phyloP scores from a whole-genome alignment of 2,113 vertebrate genomes.

The Sardina pilchardus region DNA sequence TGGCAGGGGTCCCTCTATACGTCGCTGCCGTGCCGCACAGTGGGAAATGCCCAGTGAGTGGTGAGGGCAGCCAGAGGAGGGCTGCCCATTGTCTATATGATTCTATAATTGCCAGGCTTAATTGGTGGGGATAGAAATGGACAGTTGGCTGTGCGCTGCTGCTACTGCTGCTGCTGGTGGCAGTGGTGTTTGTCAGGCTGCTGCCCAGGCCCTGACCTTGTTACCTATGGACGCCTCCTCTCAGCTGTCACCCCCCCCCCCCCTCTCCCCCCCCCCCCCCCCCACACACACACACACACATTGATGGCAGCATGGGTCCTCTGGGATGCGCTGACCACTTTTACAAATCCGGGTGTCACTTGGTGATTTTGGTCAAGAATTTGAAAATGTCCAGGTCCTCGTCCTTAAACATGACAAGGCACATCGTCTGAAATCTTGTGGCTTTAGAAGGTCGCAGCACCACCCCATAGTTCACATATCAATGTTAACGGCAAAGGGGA shows the following conservation, averaged over 20 bases:
- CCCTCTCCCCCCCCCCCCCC: slow-evolving; percentile 15
- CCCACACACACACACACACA: background rate
- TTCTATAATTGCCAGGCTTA: slow-evolving; percentile 59
- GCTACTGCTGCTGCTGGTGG: background rate
- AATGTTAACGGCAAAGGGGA: background rate
- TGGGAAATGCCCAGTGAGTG: slow-evolving; percentile 48
- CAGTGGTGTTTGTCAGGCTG: slow-evolving; percentile 29
- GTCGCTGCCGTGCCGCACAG: slow-evolving; percentile 50
- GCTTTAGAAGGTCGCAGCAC: background rate
- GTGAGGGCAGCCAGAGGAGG: slow-evolving; percentile 24
- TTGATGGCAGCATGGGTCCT: background rate
- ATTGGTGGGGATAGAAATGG: slow-evolving; percentile 35
- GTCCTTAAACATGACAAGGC: background rate
- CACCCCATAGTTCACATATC: background rate
- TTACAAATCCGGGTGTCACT: background rate
- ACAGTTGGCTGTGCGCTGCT: slow-evolving; percentile 5
- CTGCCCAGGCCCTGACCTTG: slow-evolving; percentile 25
- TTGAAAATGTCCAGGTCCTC: background rate
- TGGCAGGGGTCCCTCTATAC: slow-evolving; percentile 58
- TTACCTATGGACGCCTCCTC: slow-evolving; percentile 19
- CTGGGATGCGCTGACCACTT: background rate
- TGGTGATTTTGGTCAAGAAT: background rate
- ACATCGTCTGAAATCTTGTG: background rate
- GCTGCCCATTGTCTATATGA: slow-evolving; percentile 42
- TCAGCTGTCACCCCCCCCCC: slow-evolving; percentile 22